Conservation (phyloP, 2,113 vertebrate species). For the Syngnathus scovelli region DNA sequence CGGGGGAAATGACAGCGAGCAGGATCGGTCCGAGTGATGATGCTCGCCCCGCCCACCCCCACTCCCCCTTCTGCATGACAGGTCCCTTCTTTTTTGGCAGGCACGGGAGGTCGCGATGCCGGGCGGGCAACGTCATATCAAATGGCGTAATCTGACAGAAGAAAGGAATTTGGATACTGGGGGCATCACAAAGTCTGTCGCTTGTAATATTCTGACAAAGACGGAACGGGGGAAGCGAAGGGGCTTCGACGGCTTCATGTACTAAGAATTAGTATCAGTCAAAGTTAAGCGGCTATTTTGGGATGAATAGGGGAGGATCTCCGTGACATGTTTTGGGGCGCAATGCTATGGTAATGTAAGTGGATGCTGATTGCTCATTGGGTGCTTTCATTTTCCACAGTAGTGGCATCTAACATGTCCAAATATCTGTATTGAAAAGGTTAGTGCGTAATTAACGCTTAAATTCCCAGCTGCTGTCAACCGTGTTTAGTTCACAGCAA, state of each 20-base stretch:
- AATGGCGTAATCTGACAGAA: conserved; percentile 95
- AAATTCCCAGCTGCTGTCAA: conserved; percentile 64
- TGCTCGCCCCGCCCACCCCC: conserved; percentile 79
- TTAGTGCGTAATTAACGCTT: conserved; percentile 67
- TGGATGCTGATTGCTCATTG: conserved; percentile 59
- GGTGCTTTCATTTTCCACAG: conserved; percentile 66
- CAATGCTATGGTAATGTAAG: conserved; percentile 64
- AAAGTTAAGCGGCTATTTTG: conserved; percentile 84
- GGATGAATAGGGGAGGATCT: conserved; percentile 78
- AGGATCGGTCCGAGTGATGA: conserved; percentile 94
- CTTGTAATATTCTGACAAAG: conserved; percentile 89
- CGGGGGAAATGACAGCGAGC: conserved; percentile 91
- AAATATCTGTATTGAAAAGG: conserved; percentile 71
- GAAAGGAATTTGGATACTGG: conserved; percentile 81
- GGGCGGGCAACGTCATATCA: conserved; percentile 90
- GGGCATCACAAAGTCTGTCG: conserved; percentile 96
- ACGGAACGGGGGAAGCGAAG: conserved; percentile 76
- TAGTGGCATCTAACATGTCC: conserved; percentile 53
- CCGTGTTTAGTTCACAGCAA: conserved; percentile 53
- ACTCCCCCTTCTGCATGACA: conserved; percentile 77
- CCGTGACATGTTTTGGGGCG: conserved; percentile 58
- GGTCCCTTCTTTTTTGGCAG: conserved; percentile 82
- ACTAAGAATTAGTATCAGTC: conserved; percentile 97
- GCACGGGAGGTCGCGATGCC: conserved; percentile 81
- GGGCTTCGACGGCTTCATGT: conserved; percentile 87